A percentile compares a stretch with the other conserved stretches of the same genome.
Evolutionary conservation across 2,888 invertebrate species (phyloP).

Genomic region (Ditula angustiorana): DNA sequence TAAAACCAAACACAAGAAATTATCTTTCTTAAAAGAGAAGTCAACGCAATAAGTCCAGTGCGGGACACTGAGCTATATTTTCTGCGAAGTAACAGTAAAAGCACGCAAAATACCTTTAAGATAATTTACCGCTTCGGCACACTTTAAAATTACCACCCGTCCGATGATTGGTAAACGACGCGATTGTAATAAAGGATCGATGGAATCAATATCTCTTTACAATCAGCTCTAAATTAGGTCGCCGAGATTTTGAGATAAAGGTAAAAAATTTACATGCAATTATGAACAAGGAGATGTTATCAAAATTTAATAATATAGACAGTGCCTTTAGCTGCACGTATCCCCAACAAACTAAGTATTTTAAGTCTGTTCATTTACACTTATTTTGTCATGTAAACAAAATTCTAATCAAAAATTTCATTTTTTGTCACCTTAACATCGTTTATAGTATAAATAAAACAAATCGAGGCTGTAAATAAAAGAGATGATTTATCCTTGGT

Average conservation of each 20-base stretch:
- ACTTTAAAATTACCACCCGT: slow-evolving; percentile 26
- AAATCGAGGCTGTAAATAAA: no score
- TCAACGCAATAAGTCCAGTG: neutral
- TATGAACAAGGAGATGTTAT: slow-evolving; percentile 14
- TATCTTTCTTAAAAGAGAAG: no score
- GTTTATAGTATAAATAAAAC: no score
- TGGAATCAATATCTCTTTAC: slow-evolving; percentile 21
- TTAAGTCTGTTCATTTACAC: no score
- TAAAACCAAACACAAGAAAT: no score
- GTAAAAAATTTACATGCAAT: slow-evolving; percentile 10
- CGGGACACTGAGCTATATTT: slow-evolving; percentile 16
- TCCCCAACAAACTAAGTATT: no score
- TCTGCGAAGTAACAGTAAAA: slow-evolving; percentile 23
- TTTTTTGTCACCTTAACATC: no score
- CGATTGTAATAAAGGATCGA: slow-evolving; percentile 26
- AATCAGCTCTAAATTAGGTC: slow-evolving; percentile 20
- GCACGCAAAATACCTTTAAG: slow-evolving; percentile 11
- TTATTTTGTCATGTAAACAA: no score
- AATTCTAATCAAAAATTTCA: no score
- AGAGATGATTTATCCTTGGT: no score
- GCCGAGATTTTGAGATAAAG: slow-evolving; percentile 25
- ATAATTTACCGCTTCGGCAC: slow-evolving; percentile 35
- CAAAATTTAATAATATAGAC: neutral
- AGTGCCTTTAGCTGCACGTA: no score
- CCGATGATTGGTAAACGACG: slow-evolving; percentile 31